Conservation (phyloP, 2,113 vertebrate species). For the Nicator chloris region DNA sequence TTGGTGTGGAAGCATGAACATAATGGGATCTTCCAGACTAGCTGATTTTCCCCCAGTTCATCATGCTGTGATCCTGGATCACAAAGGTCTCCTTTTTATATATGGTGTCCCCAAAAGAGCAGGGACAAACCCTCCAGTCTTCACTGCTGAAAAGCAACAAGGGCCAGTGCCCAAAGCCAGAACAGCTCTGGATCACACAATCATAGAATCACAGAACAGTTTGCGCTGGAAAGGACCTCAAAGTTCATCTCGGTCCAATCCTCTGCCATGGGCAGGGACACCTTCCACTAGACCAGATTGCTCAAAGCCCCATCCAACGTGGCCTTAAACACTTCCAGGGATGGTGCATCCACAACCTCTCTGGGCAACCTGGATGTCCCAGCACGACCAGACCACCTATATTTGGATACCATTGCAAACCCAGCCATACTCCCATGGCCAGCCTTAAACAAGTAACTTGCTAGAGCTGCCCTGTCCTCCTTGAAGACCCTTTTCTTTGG, state of each 20-base stretch:
- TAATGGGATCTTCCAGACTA: not conserved
- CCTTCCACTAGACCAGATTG: not conserved
- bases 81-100: not conserved
- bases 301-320: accelerated
- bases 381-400: not conserved
- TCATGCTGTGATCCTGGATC: not conserved
- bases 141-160: not conserved
- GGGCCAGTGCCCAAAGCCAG: not conserved
- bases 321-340: not conserved
- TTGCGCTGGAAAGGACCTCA: not conserved
- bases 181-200: not conserved
- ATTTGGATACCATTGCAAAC: not conserved
- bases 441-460: not conserved
- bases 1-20: not conserved
- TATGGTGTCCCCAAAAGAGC: not conserved
- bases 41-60: not conserved
- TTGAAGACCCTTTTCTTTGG: not conserved
- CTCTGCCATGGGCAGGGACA: not conserved
- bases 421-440: not conserved
- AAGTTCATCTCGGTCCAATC: not conserved
- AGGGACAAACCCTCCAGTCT: not conserved
- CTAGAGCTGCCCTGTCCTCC: not conserved
- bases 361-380: not conserved
- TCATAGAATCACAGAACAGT: not conserved
- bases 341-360: not conserved